These are phyloP conservation scores for Hormaphis cornu DNA, from an alignment of 1,140 invertebrate genomes.

Conservation along the genomic window DNA sequence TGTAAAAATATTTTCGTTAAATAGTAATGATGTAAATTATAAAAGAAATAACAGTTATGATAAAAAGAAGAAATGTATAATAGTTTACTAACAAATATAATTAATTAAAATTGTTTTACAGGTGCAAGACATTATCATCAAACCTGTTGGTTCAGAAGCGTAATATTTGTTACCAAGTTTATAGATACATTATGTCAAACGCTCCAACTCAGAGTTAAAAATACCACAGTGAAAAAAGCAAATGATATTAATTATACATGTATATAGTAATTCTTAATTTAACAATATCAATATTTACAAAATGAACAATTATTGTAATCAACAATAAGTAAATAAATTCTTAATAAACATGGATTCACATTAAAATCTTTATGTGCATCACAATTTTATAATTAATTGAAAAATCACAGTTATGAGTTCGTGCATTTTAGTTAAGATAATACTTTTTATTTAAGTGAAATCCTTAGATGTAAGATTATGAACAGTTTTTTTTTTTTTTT, in stretches of 20 bases:
- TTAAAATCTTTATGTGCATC: background rate
- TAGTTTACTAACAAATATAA: background rate
- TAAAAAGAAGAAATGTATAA: too few relatives aligned
- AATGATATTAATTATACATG: background rate
- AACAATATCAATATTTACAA: constrained; percentile 12
- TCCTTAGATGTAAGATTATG: constrained; percentile 9
- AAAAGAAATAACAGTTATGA: too few relatives aligned
- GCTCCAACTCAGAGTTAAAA: background rate
- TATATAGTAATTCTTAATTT: constrained; percentile 8
- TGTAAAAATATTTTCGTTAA: too few relatives aligned
- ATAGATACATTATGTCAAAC: background rate
- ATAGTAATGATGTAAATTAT: too few relatives aligned
- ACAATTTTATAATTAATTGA: background rate
- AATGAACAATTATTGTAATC: background rate
- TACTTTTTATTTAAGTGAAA: constrained; percentile 7
- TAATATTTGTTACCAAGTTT: background rate
- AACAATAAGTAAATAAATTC: background rate
- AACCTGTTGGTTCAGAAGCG: constrained; percentile 30
- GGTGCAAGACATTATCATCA: constrained; percentile 34
- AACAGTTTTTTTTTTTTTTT: constrained; percentile 1
- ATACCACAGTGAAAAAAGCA: background rate
- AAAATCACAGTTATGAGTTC: constrained; percentile 3
- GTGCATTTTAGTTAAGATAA: background rate
- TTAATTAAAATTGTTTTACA: constrained; percentile 22
- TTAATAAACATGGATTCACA: background rate